Base-by-base conservation (phyloP, 1,140 invertebrate species). In the Euwallacea fornicatus region DNA sequence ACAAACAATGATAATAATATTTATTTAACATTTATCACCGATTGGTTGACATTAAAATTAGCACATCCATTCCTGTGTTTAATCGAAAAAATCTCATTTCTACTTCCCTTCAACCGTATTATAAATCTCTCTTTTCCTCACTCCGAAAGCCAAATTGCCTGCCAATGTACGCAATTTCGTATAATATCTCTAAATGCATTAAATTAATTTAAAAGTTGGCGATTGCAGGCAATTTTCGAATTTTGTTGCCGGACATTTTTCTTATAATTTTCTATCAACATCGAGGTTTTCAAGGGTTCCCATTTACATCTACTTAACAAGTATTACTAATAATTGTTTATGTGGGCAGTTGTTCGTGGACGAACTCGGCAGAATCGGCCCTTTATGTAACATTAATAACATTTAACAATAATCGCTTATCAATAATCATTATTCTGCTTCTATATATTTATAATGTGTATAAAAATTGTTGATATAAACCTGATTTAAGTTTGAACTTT, bases 11-110 rank as follows among this genome's bases (percentile, higher is more conserved):
- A 50, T 50, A 50, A 11, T 70, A 33, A 70, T 70, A 56, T n/a
- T 56, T 70, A 70, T 70, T 58, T 63, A 70, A 70, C 69, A 70
- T 70, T 63, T 70, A 70, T 70, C 69, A 70, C 69, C 69, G 55
- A 70, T 70, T 55, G 46, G 44, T 70, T 62, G 54, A 69, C 10
- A 16, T 58, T 59, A 11, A 33, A 33, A 33, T 33, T 33, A 33
- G 21, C 21, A 61, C 59, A 61, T 61, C 42, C 42, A 41, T 61
- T 60, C 41, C 42, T 61, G 10, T 61, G 41, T 42, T 61, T 42
- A 58, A 15, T 15, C n/a, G n/a, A 16, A 58, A 7, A 61, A 42
- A 42, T 15, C 59, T 33, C 9, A 56, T 56, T 56, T 56, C 54
- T 56, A 21, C 33, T 56, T 56, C 10, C 16, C 16, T 21, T 56